Base-by-base conservation (phyloP, 2,113 vertebrate genomes). In the Indicator maculatus region DNA sequence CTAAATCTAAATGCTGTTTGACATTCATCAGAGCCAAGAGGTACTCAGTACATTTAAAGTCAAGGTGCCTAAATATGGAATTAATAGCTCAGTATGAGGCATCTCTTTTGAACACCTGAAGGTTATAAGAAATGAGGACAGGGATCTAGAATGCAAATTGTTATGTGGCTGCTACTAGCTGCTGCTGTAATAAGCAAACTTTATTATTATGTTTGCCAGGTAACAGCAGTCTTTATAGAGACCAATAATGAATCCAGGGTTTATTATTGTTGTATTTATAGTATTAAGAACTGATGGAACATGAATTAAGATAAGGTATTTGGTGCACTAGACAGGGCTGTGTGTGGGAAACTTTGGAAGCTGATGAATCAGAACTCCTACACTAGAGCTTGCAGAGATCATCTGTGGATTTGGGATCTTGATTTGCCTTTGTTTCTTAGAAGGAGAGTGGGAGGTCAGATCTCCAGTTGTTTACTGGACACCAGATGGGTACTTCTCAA, bases 101-200 rank as follows among this genome's bases (percentile, higher is more conserved):
- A 89, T 27, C 60, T 92, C 91, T 95, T 94, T 88, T 77, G 82
- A 96, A 91, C 89, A 95, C 95, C 94, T 95, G 95, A 96, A 96
- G 89, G 89, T 96, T 95, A 95, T 92, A 83, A 95, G 91, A 80
- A 93, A 87, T 77, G 89, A 95, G 64, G 75, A 47, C 56, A 77
- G 77, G 45, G 56, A 77, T 76, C 52, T 67, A 77, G 89, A 93
- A 92, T 95, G 87, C 75, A 95, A 93, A 95, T 96, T 92, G 84
- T 89, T 93, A 52, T 88, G 84, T 0, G 0, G 53, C 31, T 86
- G 65, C 86, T 76, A 41, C 69, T 83, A 60, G 38, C 67, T 95
- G 28, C 56, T 73, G 52, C 38, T 86, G 56, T 74, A 95, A 92
- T 70, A 88, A 80, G 45, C 23, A 55, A 91, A 85, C 56, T 90